Evolutionary conservation across 2,113 vertebrate species (phyloP), one percentile per base, ranked within the genome.

Genomic region (Xyliphius kryptos): DNA sequence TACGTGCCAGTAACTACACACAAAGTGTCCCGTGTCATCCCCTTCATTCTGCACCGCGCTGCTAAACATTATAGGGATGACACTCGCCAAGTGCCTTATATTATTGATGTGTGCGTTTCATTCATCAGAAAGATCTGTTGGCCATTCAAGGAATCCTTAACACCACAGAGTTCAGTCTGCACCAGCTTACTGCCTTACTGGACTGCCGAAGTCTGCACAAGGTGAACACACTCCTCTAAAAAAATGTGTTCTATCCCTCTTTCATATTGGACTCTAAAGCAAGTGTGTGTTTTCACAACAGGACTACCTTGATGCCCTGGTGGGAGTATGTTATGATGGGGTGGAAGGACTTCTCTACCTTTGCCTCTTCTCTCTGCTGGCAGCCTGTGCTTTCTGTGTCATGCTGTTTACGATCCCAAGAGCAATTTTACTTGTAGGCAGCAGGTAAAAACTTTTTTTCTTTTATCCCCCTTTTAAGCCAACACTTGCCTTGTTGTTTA

Each of bases 121-220:
- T 73, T 77, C 69, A 21, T 1, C 87, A 99, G 96, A 90, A 85
- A 77, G 92, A 98, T 51, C 89, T 99, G 32, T 84, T 94, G 26
- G 89, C 84, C 6, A 90, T 92, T 74, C 95, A 98, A 79, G 82
- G 82, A 53, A 76, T 97, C 72, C 77, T 99, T 74, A 99, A 97
- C 85, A 77, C 88, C 9, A 92, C 94, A 0, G 94, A 99, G 82
- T 85, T 86, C 70, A 87, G 85, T 78, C 81, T 99, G 19, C 91
- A 97, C 78, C 94, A 95, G 80, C 87, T 99, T 63, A 98, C 91
- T 0, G 95, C 91, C 65, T 73, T 93, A 83, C 79, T 99, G 59
- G 93, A 98, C 77, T 99, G 95, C 85, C 87, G 92, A 2, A 90
- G 92, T 59, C 84, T 99, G 43, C 92, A 98, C 74, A 97, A 98